Conservation (phyloP, 2,888 invertebrate genomes). For the Odontothrips loti region DNA sequence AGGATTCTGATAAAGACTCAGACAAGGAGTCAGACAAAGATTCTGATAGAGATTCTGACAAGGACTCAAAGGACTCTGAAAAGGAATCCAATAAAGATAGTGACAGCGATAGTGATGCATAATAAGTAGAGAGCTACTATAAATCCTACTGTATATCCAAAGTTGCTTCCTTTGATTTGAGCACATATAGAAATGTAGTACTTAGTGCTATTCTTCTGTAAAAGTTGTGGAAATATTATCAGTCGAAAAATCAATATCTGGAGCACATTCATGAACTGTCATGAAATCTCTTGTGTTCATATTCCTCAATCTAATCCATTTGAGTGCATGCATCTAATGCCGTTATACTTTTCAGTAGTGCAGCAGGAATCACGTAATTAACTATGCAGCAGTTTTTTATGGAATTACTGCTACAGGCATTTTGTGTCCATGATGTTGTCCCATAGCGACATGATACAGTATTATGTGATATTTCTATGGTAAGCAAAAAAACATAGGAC, state of each 20-base stretch:
- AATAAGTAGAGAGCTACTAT: neutral
- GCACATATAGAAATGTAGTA: neutral
- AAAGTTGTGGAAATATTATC: too few relatives aligned
- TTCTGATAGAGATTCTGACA: slow-evolving; percentile 5
- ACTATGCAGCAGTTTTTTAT: too few relatives aligned
- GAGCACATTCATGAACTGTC: too few relatives aligned
- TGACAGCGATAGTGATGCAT: slow-evolving; percentile 17
- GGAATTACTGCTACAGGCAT: too few relatives aligned
- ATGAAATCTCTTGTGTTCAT: too few relatives aligned
- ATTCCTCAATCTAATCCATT: too few relatives aligned
- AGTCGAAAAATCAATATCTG: too few relatives aligned
- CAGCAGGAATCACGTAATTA: too few relatives aligned
- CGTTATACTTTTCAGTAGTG: too few relatives aligned
- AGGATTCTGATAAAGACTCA: slow-evolving; percentile 3
- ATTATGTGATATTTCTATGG: slow-evolving; percentile 20
- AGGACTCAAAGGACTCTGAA: neutral
- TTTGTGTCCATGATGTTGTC: neutral
- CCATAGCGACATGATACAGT: neutral
- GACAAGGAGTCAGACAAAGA: neutral
- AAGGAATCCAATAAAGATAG: slow-evolving; percentile 13
- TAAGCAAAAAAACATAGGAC: neutral
- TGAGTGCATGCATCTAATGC: too few relatives aligned
- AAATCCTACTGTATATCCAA: neutral
- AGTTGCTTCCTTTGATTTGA: neutral
- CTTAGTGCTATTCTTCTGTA: too few relatives aligned